These are phyloP conservation scores for Aramus guarauna DNA, from an alignment of 2,113 vertebrate genomes.

Conservation along the genomic window DNA sequence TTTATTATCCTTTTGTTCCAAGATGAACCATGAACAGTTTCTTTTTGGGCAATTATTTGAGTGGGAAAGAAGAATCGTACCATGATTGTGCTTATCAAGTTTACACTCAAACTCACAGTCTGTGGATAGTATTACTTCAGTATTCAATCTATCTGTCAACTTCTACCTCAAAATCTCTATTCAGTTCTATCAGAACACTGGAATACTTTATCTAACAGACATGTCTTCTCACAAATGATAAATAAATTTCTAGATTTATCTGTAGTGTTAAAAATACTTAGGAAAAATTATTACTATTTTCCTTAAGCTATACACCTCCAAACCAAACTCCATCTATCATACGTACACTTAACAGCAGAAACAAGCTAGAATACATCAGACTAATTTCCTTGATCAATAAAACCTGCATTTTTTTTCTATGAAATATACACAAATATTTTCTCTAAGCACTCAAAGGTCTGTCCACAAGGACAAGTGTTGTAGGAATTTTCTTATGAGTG, in stretches of 20 bases:
- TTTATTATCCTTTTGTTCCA: background rate
- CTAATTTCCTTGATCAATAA: background rate
- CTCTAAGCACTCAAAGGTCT: background rate
- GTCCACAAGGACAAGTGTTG: background rate
- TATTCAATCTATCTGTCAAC: background rate
- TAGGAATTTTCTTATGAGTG: background rate
- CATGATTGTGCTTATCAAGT: background rate
- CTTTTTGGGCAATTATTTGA: background rate
- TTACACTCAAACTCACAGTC: background rate
- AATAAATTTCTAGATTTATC: background rate
- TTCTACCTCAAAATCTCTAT: background rate
- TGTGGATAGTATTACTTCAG: background rate
- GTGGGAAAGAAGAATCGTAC: background rate
- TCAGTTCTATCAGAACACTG: background rate
- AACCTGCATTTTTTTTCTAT: background rate
- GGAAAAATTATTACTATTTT: background rate
- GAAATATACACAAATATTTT: background rate
- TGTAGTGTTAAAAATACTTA: background rate
- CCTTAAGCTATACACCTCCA: background rate
- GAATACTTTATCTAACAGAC: background rate
- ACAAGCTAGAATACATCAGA: background rate
- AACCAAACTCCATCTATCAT: background rate
- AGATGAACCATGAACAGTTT: conserved; percentile 5
- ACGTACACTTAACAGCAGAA: background rate
- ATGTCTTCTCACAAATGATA: background rate